These are phyloP conservation scores for Malurus alboscapulatus DNA, from an alignment of 2,113 vertebrate genomes.

Conservation along the genomic window DNA sequence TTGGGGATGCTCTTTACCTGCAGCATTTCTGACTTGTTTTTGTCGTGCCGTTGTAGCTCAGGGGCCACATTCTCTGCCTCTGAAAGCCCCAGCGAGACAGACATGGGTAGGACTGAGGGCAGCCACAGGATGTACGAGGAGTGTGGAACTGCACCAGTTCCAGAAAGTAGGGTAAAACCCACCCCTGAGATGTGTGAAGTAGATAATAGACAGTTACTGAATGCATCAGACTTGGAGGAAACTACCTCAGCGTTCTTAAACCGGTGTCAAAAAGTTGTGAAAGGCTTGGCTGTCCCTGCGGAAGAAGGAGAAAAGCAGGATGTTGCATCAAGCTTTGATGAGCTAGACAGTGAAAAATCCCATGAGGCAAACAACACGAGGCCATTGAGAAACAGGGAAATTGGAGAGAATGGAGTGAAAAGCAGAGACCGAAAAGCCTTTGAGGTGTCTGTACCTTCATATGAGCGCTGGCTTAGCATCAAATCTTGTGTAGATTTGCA, in stretches of 20 bases:
- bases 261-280: constrained; percentile 33
- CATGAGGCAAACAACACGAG: background rate
- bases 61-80: constrained; percentile 61
- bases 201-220: constrained; percentile 34
- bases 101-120: constrained; percentile 33
- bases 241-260: background rate
- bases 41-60: constrained; percentile 51
- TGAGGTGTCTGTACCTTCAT: background rate
- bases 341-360: constrained; percentile 5
- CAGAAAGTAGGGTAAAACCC: constrained; percentile 30
- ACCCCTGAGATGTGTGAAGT: constrained; percentile 13
- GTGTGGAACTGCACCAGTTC: constrained; percentile 18
- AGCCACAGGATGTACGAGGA: background rate
- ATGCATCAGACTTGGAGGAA: background rate
- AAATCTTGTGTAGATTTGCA: background rate
- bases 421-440: background rate
- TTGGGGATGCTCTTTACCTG: background rate
- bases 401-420: background rate
- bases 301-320: constrained; percentile 53
- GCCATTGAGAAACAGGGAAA: background rate
- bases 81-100: constrained; percentile 45
- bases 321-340: constrained; percentile 8
- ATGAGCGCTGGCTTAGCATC: background rate
- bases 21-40: constrained; percentile 32
- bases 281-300: constrained; percentile 15